phyloP scores from a whole-genome alignment of 2,113 vertebrate species.

The Typhlomys cinereus region DNA sequence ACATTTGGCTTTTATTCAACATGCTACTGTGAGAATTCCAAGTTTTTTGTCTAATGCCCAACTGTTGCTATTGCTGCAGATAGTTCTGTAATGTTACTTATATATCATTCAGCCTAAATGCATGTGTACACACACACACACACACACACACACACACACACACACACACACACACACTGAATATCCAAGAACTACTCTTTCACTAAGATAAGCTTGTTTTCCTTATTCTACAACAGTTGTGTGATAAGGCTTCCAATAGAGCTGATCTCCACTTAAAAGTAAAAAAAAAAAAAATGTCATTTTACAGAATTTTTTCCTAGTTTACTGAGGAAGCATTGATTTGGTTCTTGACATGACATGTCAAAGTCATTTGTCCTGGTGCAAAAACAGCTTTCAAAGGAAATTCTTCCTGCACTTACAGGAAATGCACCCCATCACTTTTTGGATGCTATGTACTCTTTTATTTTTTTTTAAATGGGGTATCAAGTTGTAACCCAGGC shows the following conservation, averaged over 20 bases:
- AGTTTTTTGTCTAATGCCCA: conserved; percentile 45
- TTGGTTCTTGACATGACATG: not conserved
- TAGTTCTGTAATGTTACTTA: not conserved
- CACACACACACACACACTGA: not conserved
- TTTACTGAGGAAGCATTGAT: not conserved
- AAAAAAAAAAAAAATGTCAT: not conserved
- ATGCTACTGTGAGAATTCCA: conserved; percentile 51
- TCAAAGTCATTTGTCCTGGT: not conserved
- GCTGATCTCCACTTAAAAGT: not conserved
- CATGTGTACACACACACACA: no score
- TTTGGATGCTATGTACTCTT: conserved; percentile 12
- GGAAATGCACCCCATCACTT: no score
- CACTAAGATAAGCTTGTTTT: not conserved
- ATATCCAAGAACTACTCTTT: not conserved
- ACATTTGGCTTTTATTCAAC: conserved; percentile 63
- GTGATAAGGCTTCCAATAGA: not conserved
- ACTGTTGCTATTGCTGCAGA: not conserved
- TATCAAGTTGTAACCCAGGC: no score
- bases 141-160: no score
- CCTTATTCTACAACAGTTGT: not conserved
- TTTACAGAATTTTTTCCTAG: not conserved
- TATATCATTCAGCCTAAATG: not conserved
- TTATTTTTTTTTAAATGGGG: conserved; percentile 24
- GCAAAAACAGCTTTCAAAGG: not conserved
- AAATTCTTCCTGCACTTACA: not conserved